Base-by-base conservation (phyloP, 2,888 invertebrate species). In the Pachliopta kotzebuea region DNA sequence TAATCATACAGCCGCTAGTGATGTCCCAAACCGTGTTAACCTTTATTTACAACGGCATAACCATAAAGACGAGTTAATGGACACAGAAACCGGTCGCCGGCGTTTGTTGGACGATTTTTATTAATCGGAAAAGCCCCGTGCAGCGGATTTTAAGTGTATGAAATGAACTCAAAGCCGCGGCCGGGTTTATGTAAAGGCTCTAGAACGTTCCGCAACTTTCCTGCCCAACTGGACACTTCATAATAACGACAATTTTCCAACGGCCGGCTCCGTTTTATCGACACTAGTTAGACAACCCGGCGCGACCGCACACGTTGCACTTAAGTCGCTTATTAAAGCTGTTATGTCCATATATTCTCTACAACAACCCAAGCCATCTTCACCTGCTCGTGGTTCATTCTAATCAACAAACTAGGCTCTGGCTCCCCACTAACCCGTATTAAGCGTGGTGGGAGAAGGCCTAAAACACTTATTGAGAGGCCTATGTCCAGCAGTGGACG, bases 131-230 rank as follows among this genome's bases (percentile, higher is more conserved):
- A 60, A 65, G n/a, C 52, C 29, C 23, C 31, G 23, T 67, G 67
- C 63, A 54, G 42, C 65, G 52, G 56, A 31, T 45, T 29, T 63
- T 42, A 55, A 60, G 23, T 67, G 64, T 37, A 62, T 60, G 56
- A 52, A 67, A 66, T 68, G 69, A 71, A 65, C 55, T 62, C 65
- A 56, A 63, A 67, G n/a, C 66, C 62, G 69, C 62, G 56, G 68
- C 72, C 72, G 54, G 71, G 73, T 76, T 81, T 79, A 76, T 78
- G 74, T 76, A 74, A 72, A 69, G 73, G 71, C 77, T 85, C 86
- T 85, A 77, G 87, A 85, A 80, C 72, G 79, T 83, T 84, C 86
- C 72, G 70, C 71, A 74, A 78, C 85, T 86, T 86, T 86, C 81
- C 84, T 84, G 78, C 72, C 77, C 54, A 69, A 70, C 71, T 68